A percentile compares a stretch with the other conserved stretches of the same genome.
Conservation (phyloP, 2,888 invertebrate genomes). For the Thalpophila matura region DNA sequence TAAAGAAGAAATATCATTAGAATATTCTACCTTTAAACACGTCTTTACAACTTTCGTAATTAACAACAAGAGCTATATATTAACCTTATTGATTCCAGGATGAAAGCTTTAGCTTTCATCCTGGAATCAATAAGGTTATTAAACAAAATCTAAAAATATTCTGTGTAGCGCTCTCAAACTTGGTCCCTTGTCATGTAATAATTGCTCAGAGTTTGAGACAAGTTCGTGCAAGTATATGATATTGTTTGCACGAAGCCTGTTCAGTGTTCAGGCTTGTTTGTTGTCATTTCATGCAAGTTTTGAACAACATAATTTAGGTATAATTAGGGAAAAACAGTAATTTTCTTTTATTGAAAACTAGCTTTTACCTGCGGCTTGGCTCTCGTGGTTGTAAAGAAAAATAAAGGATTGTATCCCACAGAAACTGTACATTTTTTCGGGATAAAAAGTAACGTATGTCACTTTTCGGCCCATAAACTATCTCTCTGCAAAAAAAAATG, state of each 20-base stretch:
- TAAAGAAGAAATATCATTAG: neutral
- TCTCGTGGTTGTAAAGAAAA: no score
- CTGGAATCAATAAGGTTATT: slow-evolving; percentile 43
- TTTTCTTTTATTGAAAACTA: neutral
- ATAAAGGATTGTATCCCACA: no score
- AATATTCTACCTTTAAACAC: slow-evolving; percentile 10
- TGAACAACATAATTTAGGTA: slow-evolving; percentile 27
- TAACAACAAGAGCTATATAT: slow-evolving; percentile 19
- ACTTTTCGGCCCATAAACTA: no score
- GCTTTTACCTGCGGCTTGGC: no score
- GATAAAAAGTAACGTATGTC: no score
- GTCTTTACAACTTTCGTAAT: slow-evolving; percentile 31
- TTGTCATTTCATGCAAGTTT: slow-evolving; percentile 46
- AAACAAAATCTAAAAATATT: slow-evolving; percentile 56
- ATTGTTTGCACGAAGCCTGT: slow-evolving; percentile 53
- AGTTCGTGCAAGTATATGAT: slow-evolving; percentile 54
- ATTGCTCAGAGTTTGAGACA: slow-evolving; percentile 48
- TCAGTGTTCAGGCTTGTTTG: slow-evolving; percentile 51
- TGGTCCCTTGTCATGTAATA: slow-evolving; percentile 56
- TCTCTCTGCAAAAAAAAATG: no score
- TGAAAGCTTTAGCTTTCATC: slow-evolving; percentile 13
- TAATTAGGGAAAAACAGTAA: slow-evolving; percentile 25
- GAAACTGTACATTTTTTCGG: no score
- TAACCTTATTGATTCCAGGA: slow-evolving; percentile 41
- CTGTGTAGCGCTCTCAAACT: slow-evolving; percentile 24